phyloP scores from a whole-genome alignment of 2,888 invertebrate species.

The Diarsia brunnea region DNA sequence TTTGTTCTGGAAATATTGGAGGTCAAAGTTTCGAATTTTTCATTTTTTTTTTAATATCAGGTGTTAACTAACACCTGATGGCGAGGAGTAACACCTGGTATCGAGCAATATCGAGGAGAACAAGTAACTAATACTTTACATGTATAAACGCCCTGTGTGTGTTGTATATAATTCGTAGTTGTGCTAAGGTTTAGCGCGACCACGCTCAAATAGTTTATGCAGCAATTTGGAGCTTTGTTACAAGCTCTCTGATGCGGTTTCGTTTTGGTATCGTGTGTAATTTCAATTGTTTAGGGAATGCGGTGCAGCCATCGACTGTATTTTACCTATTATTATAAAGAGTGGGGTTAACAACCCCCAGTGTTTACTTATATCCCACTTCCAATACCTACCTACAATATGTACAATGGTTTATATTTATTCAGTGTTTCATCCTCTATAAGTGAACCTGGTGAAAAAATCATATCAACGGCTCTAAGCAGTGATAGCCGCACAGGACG shows the following conservation, averaged over 20 bases:
- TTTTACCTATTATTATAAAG: constrained; percentile 23
- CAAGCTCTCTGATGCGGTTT: constrained; percentile 57
- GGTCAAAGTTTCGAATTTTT: too few species aligned
- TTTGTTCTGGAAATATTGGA: too few species aligned
- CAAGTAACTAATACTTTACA: too few species aligned
- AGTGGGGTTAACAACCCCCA: not conserved
- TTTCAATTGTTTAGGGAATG: constrained; percentile 36
- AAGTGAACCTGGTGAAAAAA: not conserved
- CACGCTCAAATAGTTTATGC: constrained; percentile 49
- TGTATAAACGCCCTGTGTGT: not conserved
- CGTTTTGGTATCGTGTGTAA: constrained; percentile 31
- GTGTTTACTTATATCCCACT: not conserved
- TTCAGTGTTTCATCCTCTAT: not conserved
- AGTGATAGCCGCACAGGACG: too few species aligned
- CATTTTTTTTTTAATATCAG: too few species aligned
- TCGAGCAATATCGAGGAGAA: too few species aligned
- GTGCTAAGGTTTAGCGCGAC: constrained; percentile 26
- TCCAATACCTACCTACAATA: not conserved
- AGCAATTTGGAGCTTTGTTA: constrained; percentile 60
- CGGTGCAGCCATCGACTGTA: not conserved
- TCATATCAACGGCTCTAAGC: not conserved
- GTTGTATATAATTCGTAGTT: constrained; percentile 28
- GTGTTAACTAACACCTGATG: too few species aligned
- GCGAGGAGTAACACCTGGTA: too few species aligned
- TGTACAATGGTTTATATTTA: not conserved